These are phyloP conservation scores for Furcifer pardalis DNA, from an alignment of 2,797 vertebrate species.

Conservation along the genomic window DNA sequence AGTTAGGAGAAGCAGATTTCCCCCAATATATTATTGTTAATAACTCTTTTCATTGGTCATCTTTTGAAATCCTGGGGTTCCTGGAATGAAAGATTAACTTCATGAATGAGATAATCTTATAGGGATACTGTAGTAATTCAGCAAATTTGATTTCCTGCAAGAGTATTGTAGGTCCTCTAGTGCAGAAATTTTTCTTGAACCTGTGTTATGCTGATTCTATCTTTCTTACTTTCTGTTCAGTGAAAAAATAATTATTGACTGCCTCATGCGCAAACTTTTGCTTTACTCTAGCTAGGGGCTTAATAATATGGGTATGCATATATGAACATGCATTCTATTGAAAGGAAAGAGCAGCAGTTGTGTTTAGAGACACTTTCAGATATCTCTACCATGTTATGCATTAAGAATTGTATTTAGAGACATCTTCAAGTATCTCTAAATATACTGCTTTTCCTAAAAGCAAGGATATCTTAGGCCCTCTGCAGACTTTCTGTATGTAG, in stretches of 20 bases:
- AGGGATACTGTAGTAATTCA: background rate
- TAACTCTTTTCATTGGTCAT: background rate
- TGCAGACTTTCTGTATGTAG: background rate
- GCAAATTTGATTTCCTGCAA: background rate
- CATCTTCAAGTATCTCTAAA: too few species aligned
- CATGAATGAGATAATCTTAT: background rate
- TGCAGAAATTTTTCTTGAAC: background rate
- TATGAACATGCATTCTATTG: background rate
- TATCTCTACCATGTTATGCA: too few species aligned
- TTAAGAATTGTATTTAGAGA: background rate
- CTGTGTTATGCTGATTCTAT: background rate
- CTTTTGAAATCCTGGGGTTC: background rate
- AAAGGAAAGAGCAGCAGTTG: background rate
- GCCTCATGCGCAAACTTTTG: background rate
- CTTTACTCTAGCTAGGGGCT: background rate
- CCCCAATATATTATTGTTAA: background rate
- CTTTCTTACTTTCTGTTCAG: background rate
- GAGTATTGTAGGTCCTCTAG: background rate
- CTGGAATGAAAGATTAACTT: constrained; percentile 2
- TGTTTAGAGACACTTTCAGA: background rate
- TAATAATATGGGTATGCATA: background rate
- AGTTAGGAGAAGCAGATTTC: background rate
- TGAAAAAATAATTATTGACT: background rate
- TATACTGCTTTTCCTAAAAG: background rate
- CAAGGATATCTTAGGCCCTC: background rate